A percentile compares a stretch with the other conserved stretches of the same genome.
These are phyloP conservation scores for Danionella cerebrum DNA, from an alignment of 2,113 vertebrate genomes.

Conservation along the genomic window DNA sequence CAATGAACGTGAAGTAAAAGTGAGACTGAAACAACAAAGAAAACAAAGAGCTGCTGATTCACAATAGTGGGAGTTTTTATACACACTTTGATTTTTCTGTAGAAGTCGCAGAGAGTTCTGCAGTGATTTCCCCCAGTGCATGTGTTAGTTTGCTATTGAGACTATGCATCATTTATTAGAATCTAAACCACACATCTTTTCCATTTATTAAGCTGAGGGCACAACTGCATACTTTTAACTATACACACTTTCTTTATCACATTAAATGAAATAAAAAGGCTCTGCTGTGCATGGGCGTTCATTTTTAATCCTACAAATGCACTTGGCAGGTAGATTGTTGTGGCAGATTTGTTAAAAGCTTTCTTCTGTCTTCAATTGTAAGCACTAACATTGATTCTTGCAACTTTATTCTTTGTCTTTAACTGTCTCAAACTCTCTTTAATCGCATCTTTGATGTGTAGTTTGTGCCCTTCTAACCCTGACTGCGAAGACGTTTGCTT, in stretches of 20 bases:
- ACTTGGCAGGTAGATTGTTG: neutral
- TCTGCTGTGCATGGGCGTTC: no score
- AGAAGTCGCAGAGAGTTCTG: neutral
- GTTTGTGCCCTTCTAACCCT: neutral
- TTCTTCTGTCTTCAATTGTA: neutral
- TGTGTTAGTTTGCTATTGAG: no score
- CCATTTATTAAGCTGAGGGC: no score
- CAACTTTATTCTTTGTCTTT: neutral
- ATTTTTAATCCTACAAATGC: no score
- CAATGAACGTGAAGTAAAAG: conserved; percentile 27
- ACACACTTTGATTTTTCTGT: neutral
- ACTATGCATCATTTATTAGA: no score
- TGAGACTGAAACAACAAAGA: neutral
- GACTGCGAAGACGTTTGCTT: neutral
- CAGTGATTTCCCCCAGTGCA: no score
- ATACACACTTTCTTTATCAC: no score
- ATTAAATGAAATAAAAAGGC: no score
- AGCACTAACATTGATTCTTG: neutral
- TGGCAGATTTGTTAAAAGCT: neutral
- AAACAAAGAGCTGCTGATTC: neutral
- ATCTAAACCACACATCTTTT: no score
- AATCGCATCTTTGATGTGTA: neutral
- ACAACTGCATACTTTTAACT: no score
- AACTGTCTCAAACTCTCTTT: neutral
- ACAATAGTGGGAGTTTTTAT: neutral